phyloP scores from a whole-genome alignment of 2,113 vertebrate species.

The Seriola dumerili region DNA sequence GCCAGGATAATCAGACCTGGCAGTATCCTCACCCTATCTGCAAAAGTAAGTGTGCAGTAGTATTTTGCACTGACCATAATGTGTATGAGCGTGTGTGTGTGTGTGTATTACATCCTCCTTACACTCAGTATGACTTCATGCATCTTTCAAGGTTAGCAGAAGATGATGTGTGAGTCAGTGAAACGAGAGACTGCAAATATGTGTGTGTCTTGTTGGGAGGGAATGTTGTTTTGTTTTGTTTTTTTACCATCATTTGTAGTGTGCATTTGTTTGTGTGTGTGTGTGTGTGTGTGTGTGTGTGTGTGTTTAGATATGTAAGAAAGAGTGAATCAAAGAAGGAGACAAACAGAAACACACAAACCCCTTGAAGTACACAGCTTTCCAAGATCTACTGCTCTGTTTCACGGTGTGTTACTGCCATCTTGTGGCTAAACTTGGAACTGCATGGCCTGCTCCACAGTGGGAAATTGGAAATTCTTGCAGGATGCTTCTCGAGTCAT shows the following conservation, averaged over 20 bases:
- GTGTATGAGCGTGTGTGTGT: not conserved
- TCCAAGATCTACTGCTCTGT: not conserved
- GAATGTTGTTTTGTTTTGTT: not conserved
- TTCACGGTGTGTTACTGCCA: slow-evolving; percentile 70
- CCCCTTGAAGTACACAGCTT: not conserved
- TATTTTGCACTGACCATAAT: not conserved
- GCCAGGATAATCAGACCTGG: slow-evolving; percentile 84
- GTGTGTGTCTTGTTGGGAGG: slow-evolving; percentile 15
- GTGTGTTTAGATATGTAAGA: slow-evolving; percentile 30
- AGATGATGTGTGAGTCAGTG: slow-evolving; percentile 31
- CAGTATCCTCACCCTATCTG: slow-evolving; percentile 85
- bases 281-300: slow-evolving; percentile 38
- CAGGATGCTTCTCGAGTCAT: not conserved
- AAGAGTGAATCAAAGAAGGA: slow-evolving; percentile 26
- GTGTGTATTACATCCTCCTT: not conserved
- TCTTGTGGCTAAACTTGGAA: slow-evolving; percentile 60
- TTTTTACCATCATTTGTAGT: slow-evolving; percentile 24
- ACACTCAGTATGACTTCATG: slow-evolving; percentile 19
- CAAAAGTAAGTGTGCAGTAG: slow-evolving; percentile 79
- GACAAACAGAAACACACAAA: slow-evolving; percentile 15
- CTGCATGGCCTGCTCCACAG: slow-evolving; percentile 39
- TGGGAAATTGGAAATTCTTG: not conserved
- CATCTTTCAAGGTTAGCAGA: slow-evolving; percentile 34
- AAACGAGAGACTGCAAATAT: slow-evolving; percentile 19
- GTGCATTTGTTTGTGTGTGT: slow-evolving; percentile 28